These are phyloP conservation scores for Ptilorrhoa leucosticta DNA, from an alignment of 2,113 vertebrate genomes.

Conservation along the genomic window DNA sequence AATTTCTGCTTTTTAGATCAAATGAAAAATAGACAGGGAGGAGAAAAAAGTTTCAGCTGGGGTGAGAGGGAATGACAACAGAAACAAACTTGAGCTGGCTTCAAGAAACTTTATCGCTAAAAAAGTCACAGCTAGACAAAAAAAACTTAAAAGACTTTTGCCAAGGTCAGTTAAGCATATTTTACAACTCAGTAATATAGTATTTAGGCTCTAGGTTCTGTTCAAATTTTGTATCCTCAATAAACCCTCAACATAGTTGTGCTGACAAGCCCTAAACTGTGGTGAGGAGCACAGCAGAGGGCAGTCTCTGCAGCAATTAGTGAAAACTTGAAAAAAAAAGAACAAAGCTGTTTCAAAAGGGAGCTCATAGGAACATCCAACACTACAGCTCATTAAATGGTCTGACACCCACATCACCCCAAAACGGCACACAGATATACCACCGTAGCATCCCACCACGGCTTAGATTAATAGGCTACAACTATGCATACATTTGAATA, in stretches of 20 bases:
- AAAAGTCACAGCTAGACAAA: neutral
- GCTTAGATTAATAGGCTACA: neutral
- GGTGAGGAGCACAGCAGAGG: neutral
- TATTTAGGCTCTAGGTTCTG: neutral
- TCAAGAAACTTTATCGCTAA: neutral
- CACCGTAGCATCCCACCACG: neutral
- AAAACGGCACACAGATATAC: neutral
- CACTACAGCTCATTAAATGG: neutral
- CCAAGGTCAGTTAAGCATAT: neutral
- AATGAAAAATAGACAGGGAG: neutral
- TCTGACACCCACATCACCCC: neutral
- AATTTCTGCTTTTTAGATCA: neutral
- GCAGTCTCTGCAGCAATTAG: neutral
- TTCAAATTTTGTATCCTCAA: neutral
- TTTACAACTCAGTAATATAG: neutral
- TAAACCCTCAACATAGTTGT: neutral
- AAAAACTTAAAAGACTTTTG: neutral
- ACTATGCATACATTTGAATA: slow-evolving; percentile 4
- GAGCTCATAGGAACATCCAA: neutral
- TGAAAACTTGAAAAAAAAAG: neutral
- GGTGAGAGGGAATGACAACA: neutral
- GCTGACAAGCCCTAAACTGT: neutral
- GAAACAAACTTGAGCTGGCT: neutral
- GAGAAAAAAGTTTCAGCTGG: neutral
- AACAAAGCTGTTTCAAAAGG: neutral